phyloP scores from a whole-genome alignment of 2,888 invertebrate genomes.

The Philereme vetulata region DNA sequence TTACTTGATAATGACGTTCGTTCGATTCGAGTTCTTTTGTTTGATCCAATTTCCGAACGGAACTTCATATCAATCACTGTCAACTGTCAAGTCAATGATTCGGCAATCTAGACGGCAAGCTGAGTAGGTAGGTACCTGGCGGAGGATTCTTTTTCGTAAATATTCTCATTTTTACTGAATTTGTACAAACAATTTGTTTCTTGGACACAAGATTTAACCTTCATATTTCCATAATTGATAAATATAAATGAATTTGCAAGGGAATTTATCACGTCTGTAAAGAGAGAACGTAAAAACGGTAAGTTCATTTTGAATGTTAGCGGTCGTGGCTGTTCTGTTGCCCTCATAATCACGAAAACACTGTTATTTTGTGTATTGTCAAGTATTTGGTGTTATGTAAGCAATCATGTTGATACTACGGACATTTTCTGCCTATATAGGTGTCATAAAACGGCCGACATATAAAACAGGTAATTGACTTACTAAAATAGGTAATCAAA shows the following conservation, averaged over 20 bases:
- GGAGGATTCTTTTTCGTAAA: slow-evolving; percentile 20
- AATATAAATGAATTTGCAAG: slow-evolving; percentile 7
- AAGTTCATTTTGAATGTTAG: slow-evolving; percentile 53
- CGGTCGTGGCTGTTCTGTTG: slow-evolving; percentile 35
- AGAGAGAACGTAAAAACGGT: slow-evolving; percentile 40
- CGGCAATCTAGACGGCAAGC: slow-evolving; percentile 68
- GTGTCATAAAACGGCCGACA: slow-evolving; percentile 50
- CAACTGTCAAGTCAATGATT: slow-evolving; percentile 43
- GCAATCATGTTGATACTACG: slow-evolving; percentile 61
- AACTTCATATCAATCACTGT: neutral
- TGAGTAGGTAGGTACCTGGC: slow-evolving; percentile 39
- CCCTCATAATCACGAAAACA: slow-evolving; percentile 34
- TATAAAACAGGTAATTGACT: slow-evolving; percentile 62
- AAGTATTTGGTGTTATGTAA: slow-evolving; percentile 62
- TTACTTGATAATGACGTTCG: too few species aligned
- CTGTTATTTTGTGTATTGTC: slow-evolving; percentile 60
- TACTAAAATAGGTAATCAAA: slow-evolving; percentile 15
- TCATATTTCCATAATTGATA: neutral
- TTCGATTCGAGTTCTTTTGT: neutral
- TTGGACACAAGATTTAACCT: neutral
- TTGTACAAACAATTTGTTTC: neutral
- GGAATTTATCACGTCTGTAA: slow-evolving; percentile 3
- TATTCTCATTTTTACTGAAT: neutral
- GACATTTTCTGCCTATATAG: slow-evolving; percentile 51
- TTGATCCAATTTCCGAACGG: slow-evolving; percentile 20